Evolutionary conservation across 2,888 invertebrate genomes (phyloP).

Genomic region (Brenthis ino): DNA sequence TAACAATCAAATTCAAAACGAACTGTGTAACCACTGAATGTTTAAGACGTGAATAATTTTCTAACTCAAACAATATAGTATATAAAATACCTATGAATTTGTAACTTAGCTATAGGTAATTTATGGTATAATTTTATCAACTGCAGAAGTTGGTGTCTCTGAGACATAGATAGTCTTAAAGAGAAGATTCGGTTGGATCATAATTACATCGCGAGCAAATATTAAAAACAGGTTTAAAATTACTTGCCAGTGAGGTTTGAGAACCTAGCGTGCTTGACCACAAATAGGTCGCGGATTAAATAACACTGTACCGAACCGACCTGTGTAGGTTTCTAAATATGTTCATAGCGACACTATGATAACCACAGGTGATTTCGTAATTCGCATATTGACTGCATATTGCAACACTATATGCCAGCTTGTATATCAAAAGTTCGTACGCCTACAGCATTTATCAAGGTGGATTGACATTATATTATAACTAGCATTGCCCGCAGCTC

Average conservation of each 20-base stretch:
- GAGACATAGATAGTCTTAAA: too few relatives aligned
- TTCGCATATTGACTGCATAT: constrained; percentile 42
- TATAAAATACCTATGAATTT: too few relatives aligned
- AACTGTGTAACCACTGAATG: too few relatives aligned
- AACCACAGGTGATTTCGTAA: constrained; percentile 70
- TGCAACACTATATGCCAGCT: constrained; percentile 32
- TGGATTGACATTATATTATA: not conserved
- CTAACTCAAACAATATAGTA: too few relatives aligned
- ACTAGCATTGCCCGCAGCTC: too few relatives aligned
- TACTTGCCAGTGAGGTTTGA: constrained; percentile 47
- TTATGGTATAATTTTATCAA: too few relatives aligned
- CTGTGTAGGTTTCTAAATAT: constrained; percentile 76
- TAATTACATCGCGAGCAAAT: constrained; percentile 38
- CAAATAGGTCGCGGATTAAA: constrained; percentile 79
- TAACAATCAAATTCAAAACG: too few relatives aligned
- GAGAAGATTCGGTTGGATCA: not conserved
- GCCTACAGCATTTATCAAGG: constrained; percentile 10
- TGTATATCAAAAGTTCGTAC: constrained; percentile 16
- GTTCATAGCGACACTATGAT: constrained; percentile 71
- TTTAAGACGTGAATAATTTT: too few relatives aligned
- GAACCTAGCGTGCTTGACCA: constrained; percentile 62
- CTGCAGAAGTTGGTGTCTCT: not conserved
- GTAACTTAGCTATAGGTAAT: too few relatives aligned
- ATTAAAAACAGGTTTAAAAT: constrained; percentile 49
- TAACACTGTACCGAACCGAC: constrained; percentile 65